Evolutionary conservation across 2,888 invertebrate genomes (phyloP), one percentile per base, ranked within the genome.

Genomic region (Meloe dianella): DNA sequence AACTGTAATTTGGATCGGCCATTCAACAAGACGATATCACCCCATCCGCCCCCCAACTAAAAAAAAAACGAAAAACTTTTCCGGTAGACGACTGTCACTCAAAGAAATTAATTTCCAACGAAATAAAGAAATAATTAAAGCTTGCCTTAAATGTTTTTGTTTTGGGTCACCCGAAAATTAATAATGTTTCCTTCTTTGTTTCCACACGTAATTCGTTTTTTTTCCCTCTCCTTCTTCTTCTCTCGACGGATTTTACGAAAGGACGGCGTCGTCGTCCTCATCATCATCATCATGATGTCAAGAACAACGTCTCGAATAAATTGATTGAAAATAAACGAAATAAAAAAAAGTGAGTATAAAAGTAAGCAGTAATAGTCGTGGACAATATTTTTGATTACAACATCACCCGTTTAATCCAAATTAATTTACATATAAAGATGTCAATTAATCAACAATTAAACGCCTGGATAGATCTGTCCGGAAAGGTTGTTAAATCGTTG

Each of bases 391-490:
- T n/a, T 41, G 17, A 41, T 41, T n/a, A 41, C 2, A 41, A 41
- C 17, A 8, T n/a, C 8, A 41, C 6, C n/a, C n/a, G n/a, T 47
- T 47, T 47, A 47, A 12, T 3, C 10, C 47, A 20, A 20, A 20
- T 38, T 65, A 64, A 77, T 77, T 77, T 74, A 75, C 77, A 79
- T 78, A 76, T 73, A 77, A 76, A 75, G 77, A 78, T 73, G 77
- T 74, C 78, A 77, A 79, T 79, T 79, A 78, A 79, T 79, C 79
- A 79, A 74, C 78, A 77, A 79, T 79, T 79, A 79, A 70, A 64
- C 74, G 73, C 72, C 67, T 69, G 75, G 72, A 66, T 75, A 70
- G 72, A 74, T 71, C 74, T 72, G 74, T 74, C 73, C 20, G 47
- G 6, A 47, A 47, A 20, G 20, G 17, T 20, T 22, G 4, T 27